phyloP scores from a whole-genome alignment of 2,888 invertebrate species.

The Metallyticus violacea region DNA sequence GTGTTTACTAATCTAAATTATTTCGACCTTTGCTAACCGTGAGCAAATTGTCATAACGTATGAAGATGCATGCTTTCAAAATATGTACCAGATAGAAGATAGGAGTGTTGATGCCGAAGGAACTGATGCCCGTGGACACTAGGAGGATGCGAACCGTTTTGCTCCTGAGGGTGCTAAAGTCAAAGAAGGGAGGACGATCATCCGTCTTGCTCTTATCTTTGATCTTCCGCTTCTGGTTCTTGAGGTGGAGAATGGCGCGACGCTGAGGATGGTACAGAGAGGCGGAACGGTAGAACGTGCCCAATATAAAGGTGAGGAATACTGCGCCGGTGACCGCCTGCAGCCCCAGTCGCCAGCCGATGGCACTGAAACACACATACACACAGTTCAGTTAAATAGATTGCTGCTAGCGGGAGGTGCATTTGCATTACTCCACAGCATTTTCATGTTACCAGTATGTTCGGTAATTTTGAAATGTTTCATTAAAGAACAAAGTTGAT shows the following conservation, averaged over 20 bases:
- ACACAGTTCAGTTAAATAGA: no score
- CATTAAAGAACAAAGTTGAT: no score
- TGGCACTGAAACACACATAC: conserved; percentile 53
- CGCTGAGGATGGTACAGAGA: conserved; percentile 85
- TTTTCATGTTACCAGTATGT: no score
- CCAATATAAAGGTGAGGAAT: conserved; percentile 78
- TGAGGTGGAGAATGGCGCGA: conserved; percentile 81
- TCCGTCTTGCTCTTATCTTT: conserved; percentile 74
- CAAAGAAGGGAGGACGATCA: conserved; percentile 81
- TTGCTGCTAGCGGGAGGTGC: no score
- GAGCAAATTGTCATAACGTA: not conserved
- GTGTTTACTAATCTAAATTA: no score
- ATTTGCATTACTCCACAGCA: no score
- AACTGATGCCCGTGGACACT: conserved; percentile 73
- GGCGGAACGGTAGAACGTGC: conserved; percentile 84
- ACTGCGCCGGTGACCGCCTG: conserved; percentile 84
- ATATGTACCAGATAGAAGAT: conserved; percentile 67
- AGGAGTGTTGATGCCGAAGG: conserved; percentile 83
- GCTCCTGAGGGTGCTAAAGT: conserved; percentile 79
- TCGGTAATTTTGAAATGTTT: no score
- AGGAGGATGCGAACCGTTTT: conserved; percentile 81
- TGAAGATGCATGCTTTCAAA: not conserved
- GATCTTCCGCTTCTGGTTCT: conserved; percentile 82
- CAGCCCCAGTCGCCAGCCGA: conserved; percentile 79
- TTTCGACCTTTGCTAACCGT: no score